These are phyloP conservation scores for Erannis defoliaria DNA, from an alignment of 2,888 invertebrate genomes.

Conservation along the genomic window DNA sequence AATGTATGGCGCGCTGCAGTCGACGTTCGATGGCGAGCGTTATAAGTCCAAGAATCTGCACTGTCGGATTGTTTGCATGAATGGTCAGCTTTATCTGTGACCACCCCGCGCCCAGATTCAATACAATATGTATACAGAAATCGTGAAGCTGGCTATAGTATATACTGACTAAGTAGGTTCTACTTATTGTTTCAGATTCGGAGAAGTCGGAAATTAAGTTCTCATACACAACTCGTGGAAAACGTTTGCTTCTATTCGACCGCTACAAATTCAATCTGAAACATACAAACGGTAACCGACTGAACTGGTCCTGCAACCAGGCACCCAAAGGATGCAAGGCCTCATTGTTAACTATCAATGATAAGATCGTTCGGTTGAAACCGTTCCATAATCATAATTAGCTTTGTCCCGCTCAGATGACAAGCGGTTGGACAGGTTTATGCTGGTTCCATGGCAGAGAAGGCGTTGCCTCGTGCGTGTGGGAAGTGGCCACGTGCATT, in stretches of 20 bases:
- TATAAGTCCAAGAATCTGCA: too few species aligned
- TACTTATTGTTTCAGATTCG: conserved; percentile 9
- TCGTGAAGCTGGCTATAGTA: background rate
- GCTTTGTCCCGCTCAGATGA: too few species aligned
- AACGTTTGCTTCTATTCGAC: conserved; percentile 52
- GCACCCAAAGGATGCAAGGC: conserved; percentile 48
- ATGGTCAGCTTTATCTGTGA: too few species aligned
- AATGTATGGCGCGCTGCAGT: too few species aligned
- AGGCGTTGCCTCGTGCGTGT: too few species aligned
- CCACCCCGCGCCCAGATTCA: background rate
- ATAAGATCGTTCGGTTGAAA: conserved; percentile 30
- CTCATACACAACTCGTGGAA: conserved; percentile 47
- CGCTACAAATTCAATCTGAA: conserved; percentile 56
- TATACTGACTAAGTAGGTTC: background rate
- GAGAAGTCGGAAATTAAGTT: conserved; percentile 28
- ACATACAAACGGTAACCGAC: conserved; percentile 40
- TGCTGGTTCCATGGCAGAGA: too few species aligned
- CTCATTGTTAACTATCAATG: conserved; percentile 15
- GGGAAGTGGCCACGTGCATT: too few species aligned
- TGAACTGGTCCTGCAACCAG: conserved; percentile 52
- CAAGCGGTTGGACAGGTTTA: too few species aligned
- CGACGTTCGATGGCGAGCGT: too few species aligned
- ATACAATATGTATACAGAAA: background rate
- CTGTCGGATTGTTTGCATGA: too few species aligned
- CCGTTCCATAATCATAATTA: conserved; percentile 22